Evolutionary conservation across 2,888 invertebrate species (phyloP).

Genomic region (Heliothis peltigera): DNA sequence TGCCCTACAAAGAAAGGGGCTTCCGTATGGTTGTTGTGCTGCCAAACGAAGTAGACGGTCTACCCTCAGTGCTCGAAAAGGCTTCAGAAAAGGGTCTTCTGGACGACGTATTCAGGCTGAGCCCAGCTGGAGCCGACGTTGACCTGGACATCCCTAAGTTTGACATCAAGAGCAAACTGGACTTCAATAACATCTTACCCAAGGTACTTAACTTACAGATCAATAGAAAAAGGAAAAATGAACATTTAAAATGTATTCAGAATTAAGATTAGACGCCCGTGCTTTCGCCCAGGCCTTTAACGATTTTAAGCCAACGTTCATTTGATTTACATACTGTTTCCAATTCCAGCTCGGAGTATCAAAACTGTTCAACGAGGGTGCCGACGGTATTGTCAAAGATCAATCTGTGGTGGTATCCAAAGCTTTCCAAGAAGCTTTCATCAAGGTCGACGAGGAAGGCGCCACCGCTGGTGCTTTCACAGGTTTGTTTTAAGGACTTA

Average conservation of each 20-base stretch:
- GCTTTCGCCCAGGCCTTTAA: background rate
- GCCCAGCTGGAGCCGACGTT: conserved; percentile 61
- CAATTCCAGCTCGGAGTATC: conserved; percentile 69
- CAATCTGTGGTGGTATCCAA: conserved; percentile 85
- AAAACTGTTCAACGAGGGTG: conserved; percentile 68
- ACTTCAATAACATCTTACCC: conserved; percentile 70
- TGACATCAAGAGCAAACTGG: conserved; percentile 68
- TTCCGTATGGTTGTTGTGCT: conserved; percentile 78
- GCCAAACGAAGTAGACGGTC: conserved; percentile 73
- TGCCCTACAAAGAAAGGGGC: conserved; percentile 74
- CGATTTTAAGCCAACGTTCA: background rate
- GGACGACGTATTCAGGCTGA: conserved; percentile 66
- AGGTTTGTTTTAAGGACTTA: conserved; percentile 68
- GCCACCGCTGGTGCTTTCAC: conserved; percentile 95
- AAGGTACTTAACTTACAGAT: no score
- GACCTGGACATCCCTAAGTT: conserved; percentile 74
- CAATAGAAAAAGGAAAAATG: no score
- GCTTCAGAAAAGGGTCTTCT: conserved; percentile 68
- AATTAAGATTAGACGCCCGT: no score
- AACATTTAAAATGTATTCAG: background rate
- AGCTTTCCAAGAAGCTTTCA: conserved; percentile 94
- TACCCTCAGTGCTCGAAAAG: conserved; percentile 68
- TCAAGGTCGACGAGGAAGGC: conserved; percentile 95
- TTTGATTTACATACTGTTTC: background rate
- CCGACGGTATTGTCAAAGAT: conserved; percentile 66